Evolutionary conservation across 2,797 vertebrate species (phyloP).

Genomic region (Acipenser ruthenus): DNA sequence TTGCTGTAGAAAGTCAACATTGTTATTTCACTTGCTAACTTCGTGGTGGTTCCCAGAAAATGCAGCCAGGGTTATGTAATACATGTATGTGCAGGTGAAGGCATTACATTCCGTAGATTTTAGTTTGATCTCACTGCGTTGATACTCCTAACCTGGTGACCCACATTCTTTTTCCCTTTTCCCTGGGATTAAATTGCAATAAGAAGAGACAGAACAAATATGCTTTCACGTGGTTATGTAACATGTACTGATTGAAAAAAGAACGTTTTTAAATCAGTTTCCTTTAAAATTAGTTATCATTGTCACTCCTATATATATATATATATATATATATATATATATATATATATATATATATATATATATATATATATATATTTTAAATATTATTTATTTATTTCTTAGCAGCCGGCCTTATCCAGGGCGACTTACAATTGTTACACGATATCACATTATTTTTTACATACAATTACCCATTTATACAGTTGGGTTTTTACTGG

Average conservation of each 20-base stretch:
- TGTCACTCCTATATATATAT: too few species aligned
- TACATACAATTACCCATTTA: too few species aligned
- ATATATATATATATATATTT: too few species aligned
- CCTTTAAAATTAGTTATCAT: too few species aligned
- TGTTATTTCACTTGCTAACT: conserved; percentile 42
- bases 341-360: too few species aligned
- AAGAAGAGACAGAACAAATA: conserved; percentile 57
- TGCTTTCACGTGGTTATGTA: conserved; percentile 64
- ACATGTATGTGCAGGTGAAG: conserved; percentile 47
- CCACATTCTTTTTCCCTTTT: conserved; percentile 56
- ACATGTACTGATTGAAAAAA: conserved; percentile 48
- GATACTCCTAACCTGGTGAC: conserved; percentile 70
- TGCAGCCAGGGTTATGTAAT: conserved; percentile 56
- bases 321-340: too few species aligned
- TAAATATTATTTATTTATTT: too few species aligned
- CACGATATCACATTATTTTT: too few species aligned
- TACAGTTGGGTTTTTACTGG: too few species aligned
- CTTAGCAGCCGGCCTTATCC: too few species aligned
- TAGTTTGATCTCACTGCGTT: conserved; percentile 43
- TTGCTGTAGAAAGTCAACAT: conserved; percentile 20
- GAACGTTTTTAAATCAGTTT: background rate
- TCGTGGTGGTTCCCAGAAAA: conserved; percentile 40
- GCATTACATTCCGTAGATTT: conserved; percentile 25
- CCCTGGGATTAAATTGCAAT: conserved; percentile 57
- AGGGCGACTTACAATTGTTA: too few species aligned